Base-by-base conservation (phyloP, 2,888 invertebrate genomes). In the Heliothis peltigera region DNA sequence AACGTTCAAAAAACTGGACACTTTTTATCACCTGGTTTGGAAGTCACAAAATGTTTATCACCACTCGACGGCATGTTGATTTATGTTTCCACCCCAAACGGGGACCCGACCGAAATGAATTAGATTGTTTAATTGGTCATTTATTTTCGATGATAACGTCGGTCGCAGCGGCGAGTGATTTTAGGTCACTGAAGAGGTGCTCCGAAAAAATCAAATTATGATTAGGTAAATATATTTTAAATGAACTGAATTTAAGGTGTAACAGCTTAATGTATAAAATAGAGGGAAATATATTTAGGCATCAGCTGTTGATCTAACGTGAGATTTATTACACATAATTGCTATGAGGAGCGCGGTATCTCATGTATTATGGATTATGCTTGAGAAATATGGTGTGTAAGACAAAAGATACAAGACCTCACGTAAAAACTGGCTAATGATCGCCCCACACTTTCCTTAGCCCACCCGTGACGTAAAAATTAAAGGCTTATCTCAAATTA, bases 1-100 rank as follows among this genome's bases (percentile, higher is more conserved):
- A 87, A 77, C 86, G 89, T 86, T 88, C 85, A 92, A 94, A 93
- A 93, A 93, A 93, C 87, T 85, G 92, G 89, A 79, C 88, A 87
- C 88, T 94, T 93, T 93, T 94, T 94, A 92, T 94, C 94, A 94
- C 93, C 93, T 94, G 94, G 87, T 84, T 87, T 93, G 91, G 92
- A 92, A 94, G 93, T 94, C 93, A 94, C 91, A 93, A 93, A 94
- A 92, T 93, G 93, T 94, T 95, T 94, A 94, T 95, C 94, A 89
- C 92, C 90, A 92, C 94, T 94, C 89, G 87, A 90, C 87, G 89
- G 88, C 90, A 87, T 91, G 94, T 93, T 94, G 94, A 95, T 95
- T 94, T 94, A 94, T 93, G 88, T 84, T 90, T 93, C 93, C 93
- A 92, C 90, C 93, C 93, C 85, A 89, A 85, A 85, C 79, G 56